phyloP scores from a whole-genome alignment of 2,888 invertebrate genomes.

The Leucoma salicis region DNA sequence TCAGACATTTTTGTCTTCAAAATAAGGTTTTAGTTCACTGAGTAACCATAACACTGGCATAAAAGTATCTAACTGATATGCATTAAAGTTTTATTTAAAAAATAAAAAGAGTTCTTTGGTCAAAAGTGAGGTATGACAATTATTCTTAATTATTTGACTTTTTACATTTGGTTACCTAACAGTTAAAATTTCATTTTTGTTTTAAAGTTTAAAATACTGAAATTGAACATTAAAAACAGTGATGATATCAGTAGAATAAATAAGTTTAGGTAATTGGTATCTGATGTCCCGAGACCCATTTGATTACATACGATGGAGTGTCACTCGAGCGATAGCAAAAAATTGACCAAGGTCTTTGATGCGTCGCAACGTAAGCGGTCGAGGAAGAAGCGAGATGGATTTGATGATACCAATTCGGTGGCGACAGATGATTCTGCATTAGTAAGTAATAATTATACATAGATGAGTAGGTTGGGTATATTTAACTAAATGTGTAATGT shows the following conservation, averaged over 20 bases:
- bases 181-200: conserved; percentile 44
- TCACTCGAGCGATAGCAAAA: conserved; percentile 70
- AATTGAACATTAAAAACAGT: conserved; percentile 32
- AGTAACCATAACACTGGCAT: conserved; percentile 38
- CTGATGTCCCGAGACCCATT: conserved; percentile 54
- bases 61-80: conserved; percentile 16
- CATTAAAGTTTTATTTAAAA: conserved; percentile 6
- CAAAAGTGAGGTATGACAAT: conserved; percentile 23
- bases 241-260: conserved; percentile 43
- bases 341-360: conserved; percentile 70
- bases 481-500: too few relatives aligned
- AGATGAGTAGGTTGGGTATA: too few relatives aligned
- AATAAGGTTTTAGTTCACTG: too few relatives aligned
- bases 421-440: conserved; percentile 60
- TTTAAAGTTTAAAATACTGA: conserved; percentile 30
- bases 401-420: conserved; percentile 55
- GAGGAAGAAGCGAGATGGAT: conserved; percentile 55
- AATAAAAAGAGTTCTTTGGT: conserved; percentile 51
- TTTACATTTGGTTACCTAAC: conserved; percentile 53
- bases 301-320: conserved; percentile 63
- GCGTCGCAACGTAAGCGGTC: conserved; percentile 57
- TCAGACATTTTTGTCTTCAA: too few relatives aligned
- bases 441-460: conserved; percentile 49
- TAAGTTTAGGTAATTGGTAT: conserved; percentile 40
- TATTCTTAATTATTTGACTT: conserved; percentile 31